Base-by-base conservation (phyloP, 2,113 vertebrate species). In the Equus przewalskii region DNA sequence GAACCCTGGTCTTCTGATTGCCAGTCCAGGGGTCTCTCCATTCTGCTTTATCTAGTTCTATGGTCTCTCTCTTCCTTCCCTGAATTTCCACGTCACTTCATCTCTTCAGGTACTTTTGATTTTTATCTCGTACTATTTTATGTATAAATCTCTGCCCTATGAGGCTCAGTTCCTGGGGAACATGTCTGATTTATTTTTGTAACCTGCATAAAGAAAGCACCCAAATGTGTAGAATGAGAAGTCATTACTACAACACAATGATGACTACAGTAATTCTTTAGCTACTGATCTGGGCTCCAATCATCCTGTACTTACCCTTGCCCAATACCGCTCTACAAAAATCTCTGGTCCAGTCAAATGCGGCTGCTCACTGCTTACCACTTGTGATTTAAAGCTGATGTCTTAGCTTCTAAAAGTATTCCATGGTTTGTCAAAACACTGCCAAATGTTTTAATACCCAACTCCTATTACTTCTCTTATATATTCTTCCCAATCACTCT, bases 291-390 rank as follows among this genome's bases (percentile, higher is more conserved):
- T 51, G 46, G 56, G 30, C 19, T 95, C 70, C 24, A 22, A 56
- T n/a, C 10, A 87, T 41, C 72, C 33, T n/a, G 64, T 62, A 88
- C 28, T 94, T 79, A 96, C 22, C 41, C 24, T 92, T 94, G 76
- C 30, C 70, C 56, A 64, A 84, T 70, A 94, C 19, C 64, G 62
- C 41, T 93, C 91, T 60, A 94, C 36, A 41, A 75, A 94, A 73
- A 46, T 65, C 46, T 88, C 51, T 44, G 78, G 83, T 44, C 41
- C 36, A 80, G 15, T 75, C 36, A 93, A 86, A 86, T 51, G 26
- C 7, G 89, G 26, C 36, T 78, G 51, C 58, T 89, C 30, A 46
- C 62, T 62, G 65, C n/a, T 78, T 89, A 91, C 24, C 30, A 80
- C n/a, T 87, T 80, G 54, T 81, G 60, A 96, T 67, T 30, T 83